phyloP scores from a whole-genome alignment of 2,797 vertebrate species.

The Orestias chungarensis region DNA sequence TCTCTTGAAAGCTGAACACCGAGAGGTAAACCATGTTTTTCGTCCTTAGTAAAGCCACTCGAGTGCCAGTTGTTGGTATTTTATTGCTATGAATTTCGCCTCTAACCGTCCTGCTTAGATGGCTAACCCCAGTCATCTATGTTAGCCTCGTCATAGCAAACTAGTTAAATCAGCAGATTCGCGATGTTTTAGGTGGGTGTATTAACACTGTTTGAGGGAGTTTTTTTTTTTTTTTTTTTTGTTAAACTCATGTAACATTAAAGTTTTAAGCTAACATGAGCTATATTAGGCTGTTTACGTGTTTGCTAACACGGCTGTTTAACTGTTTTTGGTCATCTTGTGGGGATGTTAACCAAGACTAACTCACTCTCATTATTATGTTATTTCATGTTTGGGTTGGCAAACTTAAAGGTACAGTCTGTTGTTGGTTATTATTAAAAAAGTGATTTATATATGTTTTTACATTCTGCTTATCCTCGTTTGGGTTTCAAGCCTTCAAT shows the following conservation, averaged over 20 bases:
- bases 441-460: neutral
- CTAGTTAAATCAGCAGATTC: neutral
- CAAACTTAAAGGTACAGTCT: neutral
- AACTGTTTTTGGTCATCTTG: neutral
- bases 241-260: no score
- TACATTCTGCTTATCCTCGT: neutral
- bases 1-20: slow-evolving; percentile 16
- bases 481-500: neutral
- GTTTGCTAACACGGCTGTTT: neutral
- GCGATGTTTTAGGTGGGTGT: accelerated
- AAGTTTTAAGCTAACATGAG: slow-evolving; percentile 45
- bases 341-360: neutral
- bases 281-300: slow-evolving; percentile 19
- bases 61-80: neutral
- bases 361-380: neutral
- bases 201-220: accelerated
- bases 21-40: slow-evolving; percentile 42
- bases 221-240: no score
- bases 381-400: neutral
- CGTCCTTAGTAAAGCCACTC: neutral
- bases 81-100: slow-evolving; percentile 5
- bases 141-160: slow-evolving; percentile 43
- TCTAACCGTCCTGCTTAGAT: neutral
- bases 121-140: slow-evolving; percentile 19
- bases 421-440: neutral